Evolutionary conservation across 1,140 invertebrate genomes (phyloP).

Genomic region (Macrostomum lignano): DNA sequence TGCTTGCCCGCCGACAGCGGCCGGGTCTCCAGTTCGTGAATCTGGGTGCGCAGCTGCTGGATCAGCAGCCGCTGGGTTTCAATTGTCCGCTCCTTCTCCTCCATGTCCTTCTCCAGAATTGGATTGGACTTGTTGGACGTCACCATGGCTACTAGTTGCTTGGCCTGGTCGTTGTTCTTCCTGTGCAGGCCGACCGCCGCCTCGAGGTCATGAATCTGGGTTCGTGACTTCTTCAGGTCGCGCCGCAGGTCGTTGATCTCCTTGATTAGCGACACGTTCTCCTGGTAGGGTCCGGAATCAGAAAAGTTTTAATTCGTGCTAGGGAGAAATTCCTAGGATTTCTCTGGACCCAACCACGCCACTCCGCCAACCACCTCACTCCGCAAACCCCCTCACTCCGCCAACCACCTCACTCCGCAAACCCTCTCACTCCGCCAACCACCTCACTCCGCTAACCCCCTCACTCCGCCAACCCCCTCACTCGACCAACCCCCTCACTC

Average conservation of each 20-base stretch:
- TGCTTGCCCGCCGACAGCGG: background rate
- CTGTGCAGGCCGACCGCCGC: conserved; percentile 34
- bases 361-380: no score
- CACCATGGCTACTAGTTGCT: conserved; percentile 33
- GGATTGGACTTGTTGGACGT: conserved; percentile 34
- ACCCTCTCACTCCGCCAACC: no score
- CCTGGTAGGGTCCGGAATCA: conserved; percentile 23
- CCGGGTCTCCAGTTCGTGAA: conserved; percentile 12
- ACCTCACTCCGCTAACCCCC: no score
- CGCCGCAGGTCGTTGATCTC: conserved; percentile 43
- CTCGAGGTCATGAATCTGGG: conserved; percentile 38
- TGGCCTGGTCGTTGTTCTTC: conserved; percentile 30
- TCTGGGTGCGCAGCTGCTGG: conserved; percentile 14
- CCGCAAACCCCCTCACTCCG: no score
- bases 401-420: no score
- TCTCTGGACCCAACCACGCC: no score
- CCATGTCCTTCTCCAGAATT: conserved; percentile 35
- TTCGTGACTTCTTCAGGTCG: conserved; percentile 36
- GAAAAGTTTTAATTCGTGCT: background rate
- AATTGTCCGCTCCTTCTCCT: conserved; percentile 24
- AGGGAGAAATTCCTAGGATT: no score
- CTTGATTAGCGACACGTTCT: conserved; percentile 42
- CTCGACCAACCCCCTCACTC: no score
- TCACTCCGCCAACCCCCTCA: no score
- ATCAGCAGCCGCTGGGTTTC: conserved; percentile 24